These are phyloP conservation scores for Semibalanus balanoides DNA, from an alignment of 1,140 invertebrate species.

Conservation along the genomic window DNA sequence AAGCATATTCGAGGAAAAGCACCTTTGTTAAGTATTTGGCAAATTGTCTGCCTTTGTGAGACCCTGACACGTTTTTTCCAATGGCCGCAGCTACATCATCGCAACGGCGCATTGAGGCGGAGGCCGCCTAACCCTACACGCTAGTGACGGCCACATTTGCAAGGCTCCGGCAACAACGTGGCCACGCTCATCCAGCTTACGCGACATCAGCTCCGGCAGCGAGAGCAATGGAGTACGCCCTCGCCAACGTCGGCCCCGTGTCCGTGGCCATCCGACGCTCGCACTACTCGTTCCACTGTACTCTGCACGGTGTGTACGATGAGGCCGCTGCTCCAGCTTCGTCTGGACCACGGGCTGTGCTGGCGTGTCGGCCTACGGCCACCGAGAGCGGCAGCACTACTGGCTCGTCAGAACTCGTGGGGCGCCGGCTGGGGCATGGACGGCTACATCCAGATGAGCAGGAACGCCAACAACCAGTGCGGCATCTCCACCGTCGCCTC, in stretches of 20 bases:
- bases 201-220: conserved; percentile 55
- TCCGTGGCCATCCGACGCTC: conserved; percentile 81
- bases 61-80: background rate
- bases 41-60: background rate
- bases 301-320: conserved; percentile 50
- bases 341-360: conserved; percentile 42
- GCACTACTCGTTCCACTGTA: conserved; percentile 64
- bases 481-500: conserved; percentile 21
- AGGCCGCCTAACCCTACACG: conserved; percentile 41
- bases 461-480: conserved; percentile 32
- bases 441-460: conserved; percentile 39
- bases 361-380: conserved; percentile 29
- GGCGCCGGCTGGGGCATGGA: conserved; percentile 34
- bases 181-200: conserved; percentile 68
- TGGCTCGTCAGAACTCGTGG: conserved; percentile 42
- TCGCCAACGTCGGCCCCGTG: conserved; percentile 78
- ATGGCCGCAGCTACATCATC: conserved; percentile 54
- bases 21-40: background rate
- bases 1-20: background rate
- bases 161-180: conserved; percentile 53
- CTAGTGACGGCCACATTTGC: conserved; percentile 39
- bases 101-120: conserved; percentile 80
- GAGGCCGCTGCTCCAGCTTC: conserved; percentile 49
- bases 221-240: conserved; percentile 56
- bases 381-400: conserved; percentile 29